phyloP scores from a whole-genome alignment of 2,797 vertebrate genomes.

The Semaprochilodus insignis region DNA sequence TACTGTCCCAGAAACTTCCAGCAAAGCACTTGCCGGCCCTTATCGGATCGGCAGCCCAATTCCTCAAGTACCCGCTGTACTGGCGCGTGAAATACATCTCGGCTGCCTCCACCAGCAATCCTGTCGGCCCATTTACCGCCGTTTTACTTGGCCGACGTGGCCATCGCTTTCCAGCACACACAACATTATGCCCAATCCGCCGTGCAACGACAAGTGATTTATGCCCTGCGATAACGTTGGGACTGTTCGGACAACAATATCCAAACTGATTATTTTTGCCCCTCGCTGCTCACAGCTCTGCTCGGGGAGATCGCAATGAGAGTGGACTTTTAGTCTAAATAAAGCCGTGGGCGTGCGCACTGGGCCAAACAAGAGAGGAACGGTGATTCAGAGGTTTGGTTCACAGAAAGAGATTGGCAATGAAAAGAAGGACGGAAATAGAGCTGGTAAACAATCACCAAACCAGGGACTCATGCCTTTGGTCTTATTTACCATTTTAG shows the following conservation, averaged over 20 bases:
- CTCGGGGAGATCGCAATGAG: slow-evolving; percentile 24
- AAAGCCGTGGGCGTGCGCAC: slow-evolving; percentile 12
- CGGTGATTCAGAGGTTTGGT: slow-evolving; percentile 2
- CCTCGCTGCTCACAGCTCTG: slow-evolving; percentile 15
- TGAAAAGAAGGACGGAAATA: background rate
- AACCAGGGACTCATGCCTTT: background rate
- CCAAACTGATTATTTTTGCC: slow-evolving; percentile 46
- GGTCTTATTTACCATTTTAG: slow-evolving; percentile 3
- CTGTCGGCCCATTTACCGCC: slow-evolving; percentile 59
- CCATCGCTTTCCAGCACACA: slow-evolving; percentile 44
- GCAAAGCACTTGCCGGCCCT: slow-evolving; percentile 62
- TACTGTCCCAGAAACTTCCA: slow-evolving; percentile 72
- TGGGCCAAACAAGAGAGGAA: background rate
- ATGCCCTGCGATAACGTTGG: slow-evolving; percentile 20
- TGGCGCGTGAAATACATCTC: slow-evolving; percentile 72
- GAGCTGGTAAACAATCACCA: background rate
- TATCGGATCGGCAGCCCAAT: slow-evolving; percentile 76
- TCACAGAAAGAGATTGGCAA: background rate
- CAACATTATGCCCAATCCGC: slow-evolving; percentile 40
- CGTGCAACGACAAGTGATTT: slow-evolving; percentile 32
- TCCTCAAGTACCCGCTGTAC: slow-evolving; percentile 72
- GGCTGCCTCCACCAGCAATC: slow-evolving; percentile 44
- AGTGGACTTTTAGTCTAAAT: slow-evolving; percentile 26
- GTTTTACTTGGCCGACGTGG: slow-evolving; percentile 57
- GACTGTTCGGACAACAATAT: slow-evolving; percentile 32